Evolutionary conservation across 2,797 vertebrate genomes (phyloP).

Genomic region (Micromesistius poutassou): DNA sequence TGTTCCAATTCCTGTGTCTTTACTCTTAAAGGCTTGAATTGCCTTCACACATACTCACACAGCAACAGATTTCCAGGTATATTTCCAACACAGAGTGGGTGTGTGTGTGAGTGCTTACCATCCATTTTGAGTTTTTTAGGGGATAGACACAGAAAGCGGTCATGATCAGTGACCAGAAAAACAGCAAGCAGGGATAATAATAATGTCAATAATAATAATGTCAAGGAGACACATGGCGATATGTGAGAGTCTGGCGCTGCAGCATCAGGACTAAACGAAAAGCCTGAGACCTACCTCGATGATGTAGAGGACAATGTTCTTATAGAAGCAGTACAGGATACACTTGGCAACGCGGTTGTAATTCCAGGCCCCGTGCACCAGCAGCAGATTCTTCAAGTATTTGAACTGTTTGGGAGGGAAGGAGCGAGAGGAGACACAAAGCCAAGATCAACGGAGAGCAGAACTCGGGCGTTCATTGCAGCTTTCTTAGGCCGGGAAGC

Average conservation of each 20-base stretch:
- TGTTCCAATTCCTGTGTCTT: constrained; percentile 13
- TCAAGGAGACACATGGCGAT: constrained; percentile 21
- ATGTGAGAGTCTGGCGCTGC: constrained; percentile 17
- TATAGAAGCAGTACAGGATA: constrained; percentile 96
- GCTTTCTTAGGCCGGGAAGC: constrained; percentile 33
- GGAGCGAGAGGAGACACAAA: constrained; percentile 30
- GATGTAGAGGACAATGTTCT: constrained; percentile 94
- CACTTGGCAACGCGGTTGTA: constrained; percentile 93
- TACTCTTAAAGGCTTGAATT: constrained; percentile 17
- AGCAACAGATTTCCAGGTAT: constrained; percentile 28
- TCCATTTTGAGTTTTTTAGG: neutral
- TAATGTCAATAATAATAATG: constrained; percentile 33
- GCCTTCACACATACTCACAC: constrained; percentile 1
- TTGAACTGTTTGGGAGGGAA: constrained; percentile 71
- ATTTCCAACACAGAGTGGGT: constrained; percentile 22
- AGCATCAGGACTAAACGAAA: neutral
- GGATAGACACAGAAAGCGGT: constrained; percentile 34
- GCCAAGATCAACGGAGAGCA: constrained; percentile 43
- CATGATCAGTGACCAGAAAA: constrained; percentile 51
- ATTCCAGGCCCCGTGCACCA: constrained; percentile 94
- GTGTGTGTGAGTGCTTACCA: neutral
- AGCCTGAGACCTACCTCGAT: constrained; percentile 75
- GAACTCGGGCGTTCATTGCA: constrained; percentile 15
- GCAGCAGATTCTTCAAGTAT: constrained; percentile 85
- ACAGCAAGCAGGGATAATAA: constrained; percentile 58